These are phyloP conservation scores for Nebria brevicollis DNA, from an alignment of 2,888 invertebrate species.

Conservation along the genomic window DNA sequence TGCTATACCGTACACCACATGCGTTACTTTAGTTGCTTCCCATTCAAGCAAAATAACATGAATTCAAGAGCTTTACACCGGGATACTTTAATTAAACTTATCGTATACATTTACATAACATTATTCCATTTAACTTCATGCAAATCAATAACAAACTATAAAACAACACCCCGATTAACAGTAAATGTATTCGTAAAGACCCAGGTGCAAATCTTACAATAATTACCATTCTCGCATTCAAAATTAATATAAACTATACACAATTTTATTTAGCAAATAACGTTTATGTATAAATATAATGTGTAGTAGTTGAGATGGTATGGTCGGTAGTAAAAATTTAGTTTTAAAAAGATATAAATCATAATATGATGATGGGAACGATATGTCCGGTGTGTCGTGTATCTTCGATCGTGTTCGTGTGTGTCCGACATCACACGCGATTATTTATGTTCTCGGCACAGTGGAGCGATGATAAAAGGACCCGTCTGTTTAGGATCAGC, in stretches of 20 bases:
- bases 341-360: not conserved
- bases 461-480: conserved; percentile 34
- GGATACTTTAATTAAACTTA: too few species aligned
- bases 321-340: not conserved
- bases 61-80: not conserved
- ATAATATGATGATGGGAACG: not conserved
- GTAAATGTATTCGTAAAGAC: too few species aligned
- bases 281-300: not conserved
- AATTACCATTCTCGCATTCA: not conserved
- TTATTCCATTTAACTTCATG: too few species aligned
- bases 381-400: not conserved
- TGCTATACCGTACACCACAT: not conserved
- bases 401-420: not conserved
- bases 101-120: too few species aligned
- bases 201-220: too few species aligned
- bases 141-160: too few species aligned
- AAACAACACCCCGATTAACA: too few species aligned
- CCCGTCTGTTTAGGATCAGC: conserved; percentile 33
- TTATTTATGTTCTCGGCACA: conserved; percentile 14
- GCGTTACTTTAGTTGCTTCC: conserved; percentile 8
- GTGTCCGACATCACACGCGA: not conserved
- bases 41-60: not conserved
- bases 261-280: not conserved
- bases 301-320: not conserved
- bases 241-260: not conserved